Evolutionary conservation across 1,140 invertebrate species (phyloP).

Genomic region (Cydia fagiglandana): DNA sequence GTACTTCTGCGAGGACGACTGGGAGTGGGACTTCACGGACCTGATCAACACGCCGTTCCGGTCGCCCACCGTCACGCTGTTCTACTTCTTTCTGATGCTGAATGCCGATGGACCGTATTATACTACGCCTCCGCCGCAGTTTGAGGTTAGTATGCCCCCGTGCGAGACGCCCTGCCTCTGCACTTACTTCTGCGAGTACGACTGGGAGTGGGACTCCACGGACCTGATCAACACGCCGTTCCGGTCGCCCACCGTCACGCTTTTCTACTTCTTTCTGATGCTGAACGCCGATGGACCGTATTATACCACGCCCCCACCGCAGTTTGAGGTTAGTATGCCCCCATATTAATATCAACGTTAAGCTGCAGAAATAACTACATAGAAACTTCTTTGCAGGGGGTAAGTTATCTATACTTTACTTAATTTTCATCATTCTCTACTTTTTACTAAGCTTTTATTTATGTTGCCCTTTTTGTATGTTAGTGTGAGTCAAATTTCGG

Average conservation of each 20-base stretch:
- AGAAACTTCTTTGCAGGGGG: too few species aligned
- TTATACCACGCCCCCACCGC: conserved; percentile 81
- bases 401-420: too few species aligned
- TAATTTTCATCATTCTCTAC: not conserved
- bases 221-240: conserved; percentile 83
- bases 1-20: conserved; percentile 78
- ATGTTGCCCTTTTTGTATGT: too few species aligned
- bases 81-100: conserved; percentile 83
- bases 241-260: conserved; percentile 74
- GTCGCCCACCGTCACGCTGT: conserved; percentile 79
- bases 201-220: conserved; percentile 81
- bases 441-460: too few species aligned
- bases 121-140: conserved; percentile 80
- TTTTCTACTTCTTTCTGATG: conserved; percentile 83
- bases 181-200: conserved; percentile 76
- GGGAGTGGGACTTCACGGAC: conserved; percentile 81
- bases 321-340: conserved; percentile 78
- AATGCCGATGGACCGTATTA: conserved; percentile 81
- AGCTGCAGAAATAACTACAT: too few species aligned
- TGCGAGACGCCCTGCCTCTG: conserved; percentile 83
- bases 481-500: too few species aligned
- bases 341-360: not conserved
- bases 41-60: conserved; percentile 81
- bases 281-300: conserved; percentile 81
- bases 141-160: too few species aligned